Evolutionary conservation across 2,113 vertebrate genomes (phyloP).

Genomic region (human (Homo sapiens)): DNA sequence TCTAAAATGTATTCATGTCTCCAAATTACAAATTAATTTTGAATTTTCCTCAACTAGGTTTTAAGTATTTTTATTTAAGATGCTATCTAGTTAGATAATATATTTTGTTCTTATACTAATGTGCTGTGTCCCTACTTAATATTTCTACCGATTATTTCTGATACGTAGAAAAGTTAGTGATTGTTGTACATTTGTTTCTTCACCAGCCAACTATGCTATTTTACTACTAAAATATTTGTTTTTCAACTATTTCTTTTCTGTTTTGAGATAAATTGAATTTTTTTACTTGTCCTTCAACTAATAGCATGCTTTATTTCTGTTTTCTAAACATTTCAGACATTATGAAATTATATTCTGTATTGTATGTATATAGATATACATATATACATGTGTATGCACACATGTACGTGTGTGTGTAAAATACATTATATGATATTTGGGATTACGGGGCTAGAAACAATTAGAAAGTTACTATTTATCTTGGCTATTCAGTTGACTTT

Average conservation of each 20-base stretch:
- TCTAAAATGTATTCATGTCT: not conserved
- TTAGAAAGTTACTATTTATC: not conserved
- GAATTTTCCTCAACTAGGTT: not conserved
- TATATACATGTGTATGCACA: no score
- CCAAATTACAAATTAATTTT: not conserved
- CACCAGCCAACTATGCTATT: not conserved
- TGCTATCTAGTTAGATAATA: not conserved
- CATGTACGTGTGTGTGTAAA: no score
- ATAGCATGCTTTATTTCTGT: not conserved
- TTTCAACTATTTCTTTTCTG: not conserved
- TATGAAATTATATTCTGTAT: not conserved
- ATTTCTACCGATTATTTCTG: not conserved
- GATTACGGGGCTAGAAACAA: not conserved
- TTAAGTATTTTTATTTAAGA: not conserved
- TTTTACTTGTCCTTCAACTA: not conserved
- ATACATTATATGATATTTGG: not conserved
- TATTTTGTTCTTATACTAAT: not conserved
- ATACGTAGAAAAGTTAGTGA: not conserved
- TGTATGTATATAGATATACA: not conserved
- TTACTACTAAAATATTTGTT: not conserved
- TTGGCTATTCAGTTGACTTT: not conserved
- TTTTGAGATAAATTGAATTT: not conserved
- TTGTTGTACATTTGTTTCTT: not conserved
- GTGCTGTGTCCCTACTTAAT: not conserved
- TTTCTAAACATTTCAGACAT: not conserved